Conservation (phyloP, 2,113 vertebrate species). For the Tringa solitaria region DNA sequence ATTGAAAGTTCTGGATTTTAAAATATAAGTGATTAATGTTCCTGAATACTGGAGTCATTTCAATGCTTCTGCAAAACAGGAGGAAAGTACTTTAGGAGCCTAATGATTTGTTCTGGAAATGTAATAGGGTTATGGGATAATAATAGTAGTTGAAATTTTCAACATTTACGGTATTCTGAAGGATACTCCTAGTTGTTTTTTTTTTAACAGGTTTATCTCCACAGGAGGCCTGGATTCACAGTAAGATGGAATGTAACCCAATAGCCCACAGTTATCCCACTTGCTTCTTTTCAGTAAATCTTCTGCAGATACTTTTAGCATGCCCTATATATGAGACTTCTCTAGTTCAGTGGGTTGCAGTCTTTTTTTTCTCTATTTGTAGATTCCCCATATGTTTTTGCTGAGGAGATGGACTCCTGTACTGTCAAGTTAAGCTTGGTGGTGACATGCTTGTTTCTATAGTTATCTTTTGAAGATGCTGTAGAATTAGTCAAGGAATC, state of each 20-base stretch:
- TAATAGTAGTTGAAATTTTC: neutral
- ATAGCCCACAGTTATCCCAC: neutral
- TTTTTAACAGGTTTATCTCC: neutral
- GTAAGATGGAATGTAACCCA: neutral
- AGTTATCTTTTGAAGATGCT: neutral
- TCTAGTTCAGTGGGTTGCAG: neutral
- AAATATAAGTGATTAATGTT: accelerated
- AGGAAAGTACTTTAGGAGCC: neutral
- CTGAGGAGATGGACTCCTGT: neutral
- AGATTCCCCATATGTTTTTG: neutral
- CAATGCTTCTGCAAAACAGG: neutral
- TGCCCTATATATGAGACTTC: neutral
- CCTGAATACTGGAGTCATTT: neutral
- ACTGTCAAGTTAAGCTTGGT: neutral
- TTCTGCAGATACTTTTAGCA: neutral
- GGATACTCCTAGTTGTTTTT: neutral
- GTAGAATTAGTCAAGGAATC: neutral
- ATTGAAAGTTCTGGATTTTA: neutral
- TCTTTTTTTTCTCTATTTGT: neutral
- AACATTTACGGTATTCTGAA: neutral
- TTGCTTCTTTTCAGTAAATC: neutral
- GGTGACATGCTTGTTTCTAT: neutral
- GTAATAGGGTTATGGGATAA: neutral
- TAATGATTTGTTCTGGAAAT: neutral
- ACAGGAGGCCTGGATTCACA: neutral